Evolutionary conservation across 1,140 invertebrate genomes (phyloP), one percentile per base, ranked within the genome.

Genomic region (Megalopta genalis): DNA sequence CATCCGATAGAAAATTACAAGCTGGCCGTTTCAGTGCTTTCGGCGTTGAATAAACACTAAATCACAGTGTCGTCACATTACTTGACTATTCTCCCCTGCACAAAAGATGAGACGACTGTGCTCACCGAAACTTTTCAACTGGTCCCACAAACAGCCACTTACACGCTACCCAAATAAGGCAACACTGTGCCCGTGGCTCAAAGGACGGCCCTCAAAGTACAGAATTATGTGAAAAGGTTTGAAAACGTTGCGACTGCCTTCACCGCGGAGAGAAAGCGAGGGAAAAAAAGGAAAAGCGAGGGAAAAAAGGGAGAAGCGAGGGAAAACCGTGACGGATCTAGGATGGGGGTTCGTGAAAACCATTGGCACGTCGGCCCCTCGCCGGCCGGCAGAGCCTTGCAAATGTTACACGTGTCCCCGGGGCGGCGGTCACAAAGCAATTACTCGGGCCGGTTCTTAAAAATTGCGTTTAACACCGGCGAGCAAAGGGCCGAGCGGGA

Each of bases 381-480:
- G 46, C 68, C 60, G 54, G 46, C 68, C 60, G 54, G 42, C 49
- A 52, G 21, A 42, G 42, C 65, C 23, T 42, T 67, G 49, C 25
- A n/a, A 62, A 77, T 69, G 70, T 77, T 71, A 62, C 60, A n/a
- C 32, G 10, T 27, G 65, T 27, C 57, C 23, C 46, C 18, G 52
- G 25, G 25, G 25, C 32, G 21, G 16, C 21, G 10, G 62, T 10
- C 62, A 72, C 72, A 74, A 80, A 66, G 65, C 66, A 81, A 81
- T 77, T 81, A 81, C 73, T 57, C 79, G 69, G 52, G 52, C 63
- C 49, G 37, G 54, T 77, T 79, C 71, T 76, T 78, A 73, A 86
- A 85, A 85, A 86, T 69, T 68, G 65, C 54, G 80, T 66, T 72
- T 74, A 72, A 66, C 77, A 66, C 70, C 63, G 70, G 23, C 25